Percentiles rank a stretch among this genome's conserved stretches.
Evolutionary conservation across 2,888 invertebrate genomes (phyloP).

Genomic region (Drosophila recens): DNA sequence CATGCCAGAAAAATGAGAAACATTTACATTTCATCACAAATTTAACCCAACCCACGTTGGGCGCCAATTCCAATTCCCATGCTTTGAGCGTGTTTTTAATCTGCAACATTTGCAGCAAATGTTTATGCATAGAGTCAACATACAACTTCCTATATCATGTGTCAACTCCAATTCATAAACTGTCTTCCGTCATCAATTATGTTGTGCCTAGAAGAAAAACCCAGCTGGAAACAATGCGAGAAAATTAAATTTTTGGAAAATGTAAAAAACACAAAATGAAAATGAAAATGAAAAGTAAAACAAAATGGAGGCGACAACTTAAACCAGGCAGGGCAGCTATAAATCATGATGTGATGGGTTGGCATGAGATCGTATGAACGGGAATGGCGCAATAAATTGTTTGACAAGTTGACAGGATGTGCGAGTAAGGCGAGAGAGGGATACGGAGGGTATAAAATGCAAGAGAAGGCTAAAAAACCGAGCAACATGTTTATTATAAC

Average conservation of each 20-base stretch:
- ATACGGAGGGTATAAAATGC: not conserved
- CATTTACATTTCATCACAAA: not conserved
- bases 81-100: not conserved
- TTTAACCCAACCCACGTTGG: conserved; percentile 1
- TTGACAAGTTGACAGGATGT: conserved; percentile 75
- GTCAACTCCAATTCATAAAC: conserved; percentile 26
- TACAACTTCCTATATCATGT: conserved; percentile 22
- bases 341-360: conserved; percentile 66
- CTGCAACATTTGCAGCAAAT: conserved; percentile 11
- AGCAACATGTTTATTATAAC: conserved; percentile 80
- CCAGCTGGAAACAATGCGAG: conserved; percentile 48
- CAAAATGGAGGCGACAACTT: conserved; percentile 54
- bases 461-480: conserved; percentile 42
- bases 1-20: not conserved
- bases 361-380: conserved; percentile 10
- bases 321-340: conserved; percentile 63
- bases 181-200: conserved; percentile 50
- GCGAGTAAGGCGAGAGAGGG: not conserved
- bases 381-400: conserved; percentile 72
- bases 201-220: conserved; percentile 12
- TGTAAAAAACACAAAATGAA: conserved; percentile 10
- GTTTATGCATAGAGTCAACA: conserved; percentile 9
- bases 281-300: conserved; percentile 13
- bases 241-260: conserved; percentile 47
- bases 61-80: conserved; percentile 8